phyloP scores from a whole-genome alignment of 2,888 invertebrate genomes.

The Rosalia funebris region DNA sequence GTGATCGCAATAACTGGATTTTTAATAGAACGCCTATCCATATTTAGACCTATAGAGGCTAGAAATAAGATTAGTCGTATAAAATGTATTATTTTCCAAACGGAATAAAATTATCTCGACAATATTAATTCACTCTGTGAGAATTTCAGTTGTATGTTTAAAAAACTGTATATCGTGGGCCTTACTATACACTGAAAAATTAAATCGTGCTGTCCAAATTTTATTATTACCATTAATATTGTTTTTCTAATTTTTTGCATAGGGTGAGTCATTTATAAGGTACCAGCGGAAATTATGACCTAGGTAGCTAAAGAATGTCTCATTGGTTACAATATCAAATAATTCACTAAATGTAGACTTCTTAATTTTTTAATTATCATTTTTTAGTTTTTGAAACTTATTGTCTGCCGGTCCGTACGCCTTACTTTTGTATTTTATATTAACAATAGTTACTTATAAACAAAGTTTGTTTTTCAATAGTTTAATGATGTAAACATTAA shows the following conservation, averaged over 20 bases:
- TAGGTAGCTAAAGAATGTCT: no score
- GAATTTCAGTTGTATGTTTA: slow-evolving; percentile 65
- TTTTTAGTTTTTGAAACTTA: no score
- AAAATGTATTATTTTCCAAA: slow-evolving; percentile 59
- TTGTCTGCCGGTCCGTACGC: no score
- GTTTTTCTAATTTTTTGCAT: slow-evolving; percentile 24
- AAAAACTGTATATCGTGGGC: slow-evolving; percentile 66
- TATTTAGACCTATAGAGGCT: slow-evolving; percentile 52
- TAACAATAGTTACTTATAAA: no score
- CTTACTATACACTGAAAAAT: slow-evolving; percentile 67
- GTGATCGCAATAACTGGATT: slow-evolving; percentile 21
- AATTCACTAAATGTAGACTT: no score
- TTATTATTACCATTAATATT: slow-evolving; percentile 53
- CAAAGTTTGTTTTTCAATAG: no score
- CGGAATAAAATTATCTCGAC: slow-evolving; percentile 61
- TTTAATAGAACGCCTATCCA: slow-evolving; percentile 30
- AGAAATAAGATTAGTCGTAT: slow-evolving; percentile 56
- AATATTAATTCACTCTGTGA: slow-evolving; percentile 66
- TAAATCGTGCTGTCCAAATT: slow-evolving; percentile 66
- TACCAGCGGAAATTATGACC: no score
- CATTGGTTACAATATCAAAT: no score
- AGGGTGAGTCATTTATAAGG: no score
- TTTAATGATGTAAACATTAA: no score
- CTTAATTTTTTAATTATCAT: no score
- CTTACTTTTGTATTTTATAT: no score